A percentile compares a stretch with the other conserved stretches of the same genome.
Conservation (phyloP, 2,888 invertebrate genomes). For the Chalcosyrphus nemorum region DNA sequence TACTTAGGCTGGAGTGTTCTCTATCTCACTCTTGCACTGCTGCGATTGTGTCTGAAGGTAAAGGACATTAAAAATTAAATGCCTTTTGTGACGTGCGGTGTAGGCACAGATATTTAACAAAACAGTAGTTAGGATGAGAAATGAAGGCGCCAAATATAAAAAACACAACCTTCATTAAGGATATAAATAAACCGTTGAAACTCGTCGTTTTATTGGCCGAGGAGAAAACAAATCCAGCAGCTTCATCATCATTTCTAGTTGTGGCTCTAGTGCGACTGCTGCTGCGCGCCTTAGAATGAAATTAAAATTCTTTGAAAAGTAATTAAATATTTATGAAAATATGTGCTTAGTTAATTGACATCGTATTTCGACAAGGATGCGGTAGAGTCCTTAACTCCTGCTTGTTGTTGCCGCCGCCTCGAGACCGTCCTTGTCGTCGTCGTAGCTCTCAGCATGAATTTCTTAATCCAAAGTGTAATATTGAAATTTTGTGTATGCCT, state of each 20-base stretch:
- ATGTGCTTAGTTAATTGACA: conserved; percentile 71
- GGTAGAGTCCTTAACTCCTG: too few relatives aligned
- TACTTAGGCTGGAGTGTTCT: conserved; percentile 43
- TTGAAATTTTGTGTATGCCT: conserved; percentile 52
- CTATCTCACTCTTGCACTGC: not conserved
- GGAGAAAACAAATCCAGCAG: conserved; percentile 28
- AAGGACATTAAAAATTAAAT: conserved; percentile 55
- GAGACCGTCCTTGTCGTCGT: not conserved
- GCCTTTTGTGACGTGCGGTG: conserved; percentile 21
- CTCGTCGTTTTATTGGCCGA: conserved; percentile 44
- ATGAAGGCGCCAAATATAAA: too few relatives aligned
- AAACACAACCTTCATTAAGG: conserved; percentile 48
- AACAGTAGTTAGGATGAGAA: not conserved
- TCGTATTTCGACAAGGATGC: conserved; percentile 25
- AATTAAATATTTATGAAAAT: conserved; percentile 73
- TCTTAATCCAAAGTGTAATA: conserved; percentile 50
- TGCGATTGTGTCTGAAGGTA: not conserved
- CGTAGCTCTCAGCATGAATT: conserved; percentile 30
- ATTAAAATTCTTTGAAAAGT: conserved; percentile 71
- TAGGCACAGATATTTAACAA: not conserved
- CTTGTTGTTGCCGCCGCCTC: not conserved
- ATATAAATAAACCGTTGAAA: conserved; percentile 54
- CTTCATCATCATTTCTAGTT: conserved; percentile 5
- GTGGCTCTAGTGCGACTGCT: too few relatives aligned
- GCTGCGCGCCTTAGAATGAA: conserved; percentile 30